Conservation (phyloP, 2,888 invertebrate species). For the Cepaea hortensis region DNA sequence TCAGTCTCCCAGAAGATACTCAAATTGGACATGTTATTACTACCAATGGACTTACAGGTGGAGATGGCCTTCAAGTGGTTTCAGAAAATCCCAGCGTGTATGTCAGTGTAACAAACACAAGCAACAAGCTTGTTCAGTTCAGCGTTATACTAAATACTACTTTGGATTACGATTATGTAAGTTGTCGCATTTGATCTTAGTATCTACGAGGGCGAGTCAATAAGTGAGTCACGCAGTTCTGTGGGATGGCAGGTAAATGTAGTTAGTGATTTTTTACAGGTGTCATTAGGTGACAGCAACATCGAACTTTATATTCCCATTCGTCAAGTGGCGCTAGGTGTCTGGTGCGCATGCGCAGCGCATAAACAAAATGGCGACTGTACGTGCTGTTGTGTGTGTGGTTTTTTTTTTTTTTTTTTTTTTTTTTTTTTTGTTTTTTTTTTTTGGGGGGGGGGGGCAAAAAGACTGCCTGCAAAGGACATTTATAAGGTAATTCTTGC, state of each 20-base stretch:
- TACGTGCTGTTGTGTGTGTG: too few relatives aligned
- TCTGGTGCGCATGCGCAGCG: too few relatives aligned
- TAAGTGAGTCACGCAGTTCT: too few relatives aligned
- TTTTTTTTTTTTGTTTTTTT: too few relatives aligned
- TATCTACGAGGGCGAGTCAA: too few relatives aligned
- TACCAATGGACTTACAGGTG: not conserved
- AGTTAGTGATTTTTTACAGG: not conserved
- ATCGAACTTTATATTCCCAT: too few relatives aligned
- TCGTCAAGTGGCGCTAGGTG: too few relatives aligned
- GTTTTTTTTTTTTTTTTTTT: too few relatives aligned
- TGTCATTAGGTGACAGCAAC: not conserved
- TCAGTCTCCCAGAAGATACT: not conserved
- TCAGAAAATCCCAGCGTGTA: not conserved
- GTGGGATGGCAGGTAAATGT: not conserved
- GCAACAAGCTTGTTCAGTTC: not conserved
- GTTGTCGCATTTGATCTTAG: not conserved
- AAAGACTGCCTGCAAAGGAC: too few relatives aligned
- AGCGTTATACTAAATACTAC: not conserved
- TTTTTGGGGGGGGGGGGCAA: too few relatives aligned
- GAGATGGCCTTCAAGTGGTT: not conserved
- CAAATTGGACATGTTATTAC: not conserved
- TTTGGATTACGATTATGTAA: slow-evolving; percentile 1
- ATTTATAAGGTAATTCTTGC: too few relatives aligned
- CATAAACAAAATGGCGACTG: too few relatives aligned
- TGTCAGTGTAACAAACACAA: not conserved